Percentiles rank a stretch among this genome's conserved stretches.
Conservation (phyloP, 2,113 vertebrate species). For the Corynorhinus townsendii region DNA sequence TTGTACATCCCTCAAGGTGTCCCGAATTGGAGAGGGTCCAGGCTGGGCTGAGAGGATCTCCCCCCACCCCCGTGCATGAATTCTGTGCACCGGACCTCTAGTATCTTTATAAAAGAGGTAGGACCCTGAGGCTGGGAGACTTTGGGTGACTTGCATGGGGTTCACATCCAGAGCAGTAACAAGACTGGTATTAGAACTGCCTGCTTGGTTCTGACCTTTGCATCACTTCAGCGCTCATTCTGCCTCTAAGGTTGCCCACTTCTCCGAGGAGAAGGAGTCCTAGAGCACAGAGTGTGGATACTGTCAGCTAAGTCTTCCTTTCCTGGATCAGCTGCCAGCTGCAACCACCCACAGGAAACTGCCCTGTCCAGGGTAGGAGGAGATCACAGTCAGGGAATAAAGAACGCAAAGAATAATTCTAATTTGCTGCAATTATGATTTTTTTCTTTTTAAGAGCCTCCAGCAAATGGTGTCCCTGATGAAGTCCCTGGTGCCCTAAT, state of each 20-base stretch:
- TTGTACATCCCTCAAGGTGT: too few relatives aligned
- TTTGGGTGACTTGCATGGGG: neutral
- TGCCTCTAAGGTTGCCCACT: neutral
- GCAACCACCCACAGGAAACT: fast-evolving
- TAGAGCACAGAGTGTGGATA: fast-evolving
- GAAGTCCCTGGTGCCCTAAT: fast-evolving
- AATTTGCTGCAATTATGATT: neutral
- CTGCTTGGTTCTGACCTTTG: neutral
- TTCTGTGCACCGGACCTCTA: too few relatives aligned
- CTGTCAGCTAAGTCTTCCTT: fast-evolving
- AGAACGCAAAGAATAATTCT: neutral
- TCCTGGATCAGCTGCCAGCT: fast-evolving
- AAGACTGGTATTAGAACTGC: neutral
- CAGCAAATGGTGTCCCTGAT: neutral
- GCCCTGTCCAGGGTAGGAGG: fast-evolving
- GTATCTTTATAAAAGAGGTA: neutral
- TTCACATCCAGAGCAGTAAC: neutral
- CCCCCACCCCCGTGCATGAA: too few relatives aligned
- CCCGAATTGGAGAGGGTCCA: too few relatives aligned
- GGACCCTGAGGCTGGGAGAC: neutral
- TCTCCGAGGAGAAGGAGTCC: neutral
- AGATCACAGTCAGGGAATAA: neutral
- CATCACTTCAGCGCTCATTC: neutral
- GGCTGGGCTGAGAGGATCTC: too few relatives aligned
- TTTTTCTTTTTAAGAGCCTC: neutral